Evolutionary conservation across 1,140 invertebrate species (phyloP).

Genomic region (Adelges cooleyi): DNA sequence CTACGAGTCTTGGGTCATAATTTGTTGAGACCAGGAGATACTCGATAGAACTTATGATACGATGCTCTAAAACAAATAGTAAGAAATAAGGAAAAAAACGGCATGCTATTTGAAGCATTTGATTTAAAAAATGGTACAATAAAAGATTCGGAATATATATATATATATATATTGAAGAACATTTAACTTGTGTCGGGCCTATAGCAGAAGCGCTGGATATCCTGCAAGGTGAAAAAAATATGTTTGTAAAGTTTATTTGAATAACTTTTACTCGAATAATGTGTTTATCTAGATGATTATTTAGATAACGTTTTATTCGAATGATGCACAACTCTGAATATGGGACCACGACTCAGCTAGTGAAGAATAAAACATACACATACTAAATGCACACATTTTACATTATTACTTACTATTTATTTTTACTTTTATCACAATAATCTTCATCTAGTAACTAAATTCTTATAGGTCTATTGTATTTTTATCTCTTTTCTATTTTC

Average conservation of each 20-base stretch:
- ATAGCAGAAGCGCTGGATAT: background rate
- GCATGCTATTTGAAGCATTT: background rate
- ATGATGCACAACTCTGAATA: too few species aligned
- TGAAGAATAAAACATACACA: too few species aligned
- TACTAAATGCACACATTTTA: too few species aligned
- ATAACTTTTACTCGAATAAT: too few species aligned
- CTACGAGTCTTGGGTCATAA: background rate
- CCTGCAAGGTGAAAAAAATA: background rate
- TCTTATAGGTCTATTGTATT: too few species aligned
- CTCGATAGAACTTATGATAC: background rate
- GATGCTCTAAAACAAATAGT: background rate
- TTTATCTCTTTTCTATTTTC: too few species aligned
- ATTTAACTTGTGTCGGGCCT: background rate
- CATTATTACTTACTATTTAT: too few species aligned
- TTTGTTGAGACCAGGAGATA: background rate
- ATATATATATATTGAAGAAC: background rate
- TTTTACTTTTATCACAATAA: too few species aligned
- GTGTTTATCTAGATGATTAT: too few species aligned
- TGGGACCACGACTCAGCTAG: too few species aligned
- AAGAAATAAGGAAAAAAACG: background rate
- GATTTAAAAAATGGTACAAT: background rate
- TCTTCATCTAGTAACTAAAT: too few species aligned
- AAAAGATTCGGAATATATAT: background rate
- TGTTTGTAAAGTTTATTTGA: background rate
- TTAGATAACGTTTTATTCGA: too few species aligned